phyloP scores from a whole-genome alignment of 2,888 invertebrate species.

The Acanthoscelides obtectus region DNA sequence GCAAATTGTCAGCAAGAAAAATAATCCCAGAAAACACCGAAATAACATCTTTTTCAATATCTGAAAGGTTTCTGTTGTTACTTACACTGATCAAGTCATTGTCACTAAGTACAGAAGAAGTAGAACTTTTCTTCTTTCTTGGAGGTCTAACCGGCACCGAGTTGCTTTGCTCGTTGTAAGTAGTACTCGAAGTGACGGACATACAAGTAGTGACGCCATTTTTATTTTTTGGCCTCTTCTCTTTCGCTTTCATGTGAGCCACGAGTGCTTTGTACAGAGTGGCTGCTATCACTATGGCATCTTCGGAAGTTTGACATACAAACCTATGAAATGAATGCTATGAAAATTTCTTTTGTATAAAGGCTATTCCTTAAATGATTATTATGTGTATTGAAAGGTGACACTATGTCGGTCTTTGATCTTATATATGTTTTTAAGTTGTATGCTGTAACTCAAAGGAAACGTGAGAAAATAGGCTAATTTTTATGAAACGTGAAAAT shows the following conservation, averaged over 20 bases:
- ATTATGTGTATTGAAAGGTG: no score
- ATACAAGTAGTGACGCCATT: constrained; percentile 76
- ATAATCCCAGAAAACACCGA: background rate
- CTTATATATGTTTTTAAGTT: no score
- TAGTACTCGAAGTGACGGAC: constrained; percentile 63
- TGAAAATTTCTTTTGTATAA: no score
- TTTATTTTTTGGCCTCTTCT: constrained; percentile 61
- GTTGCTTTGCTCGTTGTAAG: constrained; percentile 30
- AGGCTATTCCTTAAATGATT: no score
- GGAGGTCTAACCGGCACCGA: constrained; percentile 65
- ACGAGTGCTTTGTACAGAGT: constrained; percentile 85
- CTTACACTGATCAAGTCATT: constrained; percentile 50
- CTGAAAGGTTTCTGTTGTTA: no score
- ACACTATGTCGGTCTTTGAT: no score
- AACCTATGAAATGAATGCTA: constrained; percentile 47
- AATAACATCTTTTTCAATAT: background rate
- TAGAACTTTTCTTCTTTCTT: constrained; percentile 65
- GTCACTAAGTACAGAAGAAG: constrained; percentile 58
- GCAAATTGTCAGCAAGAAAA: background rate
- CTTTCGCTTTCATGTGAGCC: constrained; percentile 68
- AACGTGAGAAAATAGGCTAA: no score
- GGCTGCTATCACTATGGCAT: constrained; percentile 87
- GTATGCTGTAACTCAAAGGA: no score
- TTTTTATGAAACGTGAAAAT: no score
- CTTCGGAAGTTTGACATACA: constrained; percentile 83